Conservation (phyloP, 2,113 vertebrate species). For the Ploceus nigricollis region DNA sequence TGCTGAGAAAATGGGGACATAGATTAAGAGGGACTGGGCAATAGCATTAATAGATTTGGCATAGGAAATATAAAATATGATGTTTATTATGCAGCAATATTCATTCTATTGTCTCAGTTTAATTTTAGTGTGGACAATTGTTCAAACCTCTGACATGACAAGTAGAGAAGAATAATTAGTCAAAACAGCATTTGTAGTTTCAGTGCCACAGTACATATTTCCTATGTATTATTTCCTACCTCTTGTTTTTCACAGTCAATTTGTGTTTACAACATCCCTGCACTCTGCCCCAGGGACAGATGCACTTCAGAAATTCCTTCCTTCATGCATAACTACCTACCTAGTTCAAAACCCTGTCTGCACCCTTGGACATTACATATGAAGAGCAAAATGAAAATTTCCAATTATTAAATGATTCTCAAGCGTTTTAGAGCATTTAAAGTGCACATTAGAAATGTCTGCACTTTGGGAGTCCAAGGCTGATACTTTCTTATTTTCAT, state of each 20-base stretch:
- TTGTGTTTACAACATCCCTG: background rate
- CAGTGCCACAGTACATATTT: background rate
- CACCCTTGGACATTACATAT: background rate
- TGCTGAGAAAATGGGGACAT: background rate
- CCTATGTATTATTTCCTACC: background rate
- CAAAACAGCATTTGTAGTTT: background rate
- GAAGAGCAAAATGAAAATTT: background rate
- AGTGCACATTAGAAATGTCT: background rate
- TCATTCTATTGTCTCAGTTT: background rate
- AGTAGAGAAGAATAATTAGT: background rate
- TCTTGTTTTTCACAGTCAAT: background rate
- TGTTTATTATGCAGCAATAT: background rate
- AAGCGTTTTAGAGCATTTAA: background rate
- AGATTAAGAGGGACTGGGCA: background rate
- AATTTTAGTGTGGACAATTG: background rate
- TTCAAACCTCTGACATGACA: background rate
- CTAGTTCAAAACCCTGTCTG: background rate
- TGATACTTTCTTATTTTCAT: background rate
- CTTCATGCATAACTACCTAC: background rate
- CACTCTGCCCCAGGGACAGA: background rate
- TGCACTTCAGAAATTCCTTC: background rate
- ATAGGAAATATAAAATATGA: background rate
- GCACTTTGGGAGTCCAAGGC: background rate
- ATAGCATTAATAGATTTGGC: background rate
- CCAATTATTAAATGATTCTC: background rate